A percentile compares a stretch with the other conserved stretches of the same genome.
These are phyloP conservation scores for Sphenopsis melanotis DNA, from an alignment of 2,797 vertebrate species.

Conservation along the genomic window DNA sequence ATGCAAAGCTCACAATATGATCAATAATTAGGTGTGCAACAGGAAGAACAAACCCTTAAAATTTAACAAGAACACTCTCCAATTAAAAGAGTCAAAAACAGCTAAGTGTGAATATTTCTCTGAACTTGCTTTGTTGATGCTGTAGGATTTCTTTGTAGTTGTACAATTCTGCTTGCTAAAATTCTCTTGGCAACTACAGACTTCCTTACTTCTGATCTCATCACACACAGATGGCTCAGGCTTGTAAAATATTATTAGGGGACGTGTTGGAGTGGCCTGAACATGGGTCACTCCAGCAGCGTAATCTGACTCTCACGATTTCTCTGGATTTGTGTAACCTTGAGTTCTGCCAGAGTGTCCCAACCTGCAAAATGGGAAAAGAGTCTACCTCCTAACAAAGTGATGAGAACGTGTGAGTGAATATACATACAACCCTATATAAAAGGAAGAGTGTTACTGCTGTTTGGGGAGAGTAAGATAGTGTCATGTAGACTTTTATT, in stretches of 20 bases:
- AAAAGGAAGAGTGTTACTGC: neutral
- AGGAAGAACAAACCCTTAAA: neutral
- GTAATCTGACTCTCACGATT: conserved; percentile 39
- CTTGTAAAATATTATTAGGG: conserved; percentile 64
- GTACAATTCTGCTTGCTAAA: conserved; percentile 38
- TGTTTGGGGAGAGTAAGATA: neutral
- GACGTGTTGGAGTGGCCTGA: conserved; percentile 57
- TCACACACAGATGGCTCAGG: conserved; percentile 59
- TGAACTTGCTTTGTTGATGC: conserved; percentile 24
- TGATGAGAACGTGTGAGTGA: neutral
- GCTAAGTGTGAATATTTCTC: neutral
- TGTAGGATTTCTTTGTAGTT: conserved; percentile 27
- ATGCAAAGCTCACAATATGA: neutral
- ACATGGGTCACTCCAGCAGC: conserved; percentile 41
- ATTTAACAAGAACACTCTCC: neutral
- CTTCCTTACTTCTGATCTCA: conserved; percentile 67
- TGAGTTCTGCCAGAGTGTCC: neutral
- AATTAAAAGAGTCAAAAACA: neutral
- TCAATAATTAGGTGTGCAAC: neutral
- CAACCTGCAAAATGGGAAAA: neutral
- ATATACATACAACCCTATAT: neutral
- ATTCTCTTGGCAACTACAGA: conserved; percentile 63
- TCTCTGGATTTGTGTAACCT: conserved; percentile 21
- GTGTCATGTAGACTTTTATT: conserved; percentile 27
- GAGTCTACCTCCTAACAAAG: neutral